Evolutionary conservation across 2,113 vertebrate genomes (phyloP).

Genomic region (Connochaetes taurinus): DNA sequence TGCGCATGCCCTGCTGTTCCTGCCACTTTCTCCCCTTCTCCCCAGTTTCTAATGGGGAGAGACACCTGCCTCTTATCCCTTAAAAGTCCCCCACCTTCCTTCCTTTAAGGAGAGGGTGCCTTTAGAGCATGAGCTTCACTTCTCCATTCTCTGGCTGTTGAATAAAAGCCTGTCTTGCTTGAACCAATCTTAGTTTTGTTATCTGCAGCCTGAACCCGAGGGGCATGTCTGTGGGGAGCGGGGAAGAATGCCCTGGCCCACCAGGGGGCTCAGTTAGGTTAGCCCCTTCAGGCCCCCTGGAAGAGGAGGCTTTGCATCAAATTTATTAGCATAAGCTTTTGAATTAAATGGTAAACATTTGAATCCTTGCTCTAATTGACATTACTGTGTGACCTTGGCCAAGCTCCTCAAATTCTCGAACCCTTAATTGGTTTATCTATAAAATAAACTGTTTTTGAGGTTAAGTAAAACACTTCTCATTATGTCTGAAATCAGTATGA

Average conservation of each 20-base stretch:
- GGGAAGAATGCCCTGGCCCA: background rate
- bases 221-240: fast-evolving
- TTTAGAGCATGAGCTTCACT: background rate
- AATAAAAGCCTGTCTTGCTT: background rate
- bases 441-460: background rate
- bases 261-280: too few species aligned
- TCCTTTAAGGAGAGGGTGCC: background rate
- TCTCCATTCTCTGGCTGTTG: background rate
- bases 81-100: background rate
- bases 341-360: background rate
- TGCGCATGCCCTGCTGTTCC: too few species aligned
- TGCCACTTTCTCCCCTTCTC: fast-evolving
- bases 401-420: background rate
- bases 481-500: background rate
- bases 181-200: background rate
- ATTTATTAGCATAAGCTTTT: background rate
- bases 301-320: background rate
- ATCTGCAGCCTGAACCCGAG: background rate
- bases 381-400: background rate
- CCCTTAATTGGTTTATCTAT: background rate
- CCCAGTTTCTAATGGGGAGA: background rate
- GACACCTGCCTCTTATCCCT: background rate
- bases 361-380: background rate
- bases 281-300: background rate
- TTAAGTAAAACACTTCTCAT: background rate